Conservation (phyloP, 2,888 invertebrate species). For the Pristionchus mayeri region DNA sequence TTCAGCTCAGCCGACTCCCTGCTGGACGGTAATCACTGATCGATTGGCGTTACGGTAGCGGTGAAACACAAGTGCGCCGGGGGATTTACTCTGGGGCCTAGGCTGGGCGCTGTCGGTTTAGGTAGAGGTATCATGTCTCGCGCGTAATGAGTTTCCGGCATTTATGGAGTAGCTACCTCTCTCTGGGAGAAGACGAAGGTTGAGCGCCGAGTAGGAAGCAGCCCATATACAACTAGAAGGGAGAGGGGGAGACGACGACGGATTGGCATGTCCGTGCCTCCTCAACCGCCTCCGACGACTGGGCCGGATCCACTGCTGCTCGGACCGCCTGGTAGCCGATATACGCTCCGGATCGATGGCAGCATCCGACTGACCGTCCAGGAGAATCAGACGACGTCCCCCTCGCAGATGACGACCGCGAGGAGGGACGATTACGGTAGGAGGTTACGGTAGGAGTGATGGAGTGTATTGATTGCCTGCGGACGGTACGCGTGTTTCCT, state of each 20-base stretch:
- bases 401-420: constrained; percentile 25
- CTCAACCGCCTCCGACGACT: neutral
- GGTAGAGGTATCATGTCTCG: neutral
- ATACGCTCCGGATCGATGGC: constrained; percentile 47
- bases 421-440: constrained; percentile 41
- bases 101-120: neutral
- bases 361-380: constrained; percentile 42
- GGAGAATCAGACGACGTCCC: neutral
- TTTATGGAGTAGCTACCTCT: neutral
- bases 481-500: no score
- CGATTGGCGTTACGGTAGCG: neutral
- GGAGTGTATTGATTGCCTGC: neutral
- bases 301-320: neutral
- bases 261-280: neutral
- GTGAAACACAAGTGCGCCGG: neutral
- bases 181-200: no score
- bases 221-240: neutral
- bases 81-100: neutral
- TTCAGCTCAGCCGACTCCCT: constrained; percentile 48
- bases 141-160: constrained; percentile 38
- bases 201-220: no score
- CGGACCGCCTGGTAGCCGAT: neutral
- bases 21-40: constrained; percentile 18
- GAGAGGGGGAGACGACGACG: neutral
- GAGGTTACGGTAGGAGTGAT: neutral